These are phyloP conservation scores for Caenorhabditis sinica DNA, from an alignment of 2,888 invertebrate species.

Conservation along the genomic window DNA sequence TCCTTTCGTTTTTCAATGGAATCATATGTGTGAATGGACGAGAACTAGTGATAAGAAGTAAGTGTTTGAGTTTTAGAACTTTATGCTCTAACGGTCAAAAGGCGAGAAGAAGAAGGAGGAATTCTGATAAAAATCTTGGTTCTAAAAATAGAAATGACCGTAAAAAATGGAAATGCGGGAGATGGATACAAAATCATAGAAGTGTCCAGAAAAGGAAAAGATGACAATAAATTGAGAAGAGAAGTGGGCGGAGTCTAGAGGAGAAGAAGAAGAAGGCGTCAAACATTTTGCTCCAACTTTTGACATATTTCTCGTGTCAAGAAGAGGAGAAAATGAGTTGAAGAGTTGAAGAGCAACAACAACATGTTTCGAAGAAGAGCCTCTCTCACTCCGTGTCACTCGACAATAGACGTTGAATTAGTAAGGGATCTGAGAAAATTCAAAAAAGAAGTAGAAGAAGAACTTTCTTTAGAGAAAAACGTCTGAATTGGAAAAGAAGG, in stretches of 20 bases:
- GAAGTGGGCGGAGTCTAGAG: constrained; percentile 6
- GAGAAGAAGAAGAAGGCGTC: constrained; percentile 39
- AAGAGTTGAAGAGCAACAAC: constrained; percentile 51
- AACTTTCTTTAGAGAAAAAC: constrained; percentile 13
- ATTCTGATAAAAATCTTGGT: constrained; percentile 19
- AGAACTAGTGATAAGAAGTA: constrained; percentile 30
- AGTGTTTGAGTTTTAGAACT: constrained; percentile 44
- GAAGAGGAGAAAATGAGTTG: constrained; percentile 53
- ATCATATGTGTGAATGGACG: constrained; percentile 22
- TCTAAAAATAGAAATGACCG: constrained; percentile 33
- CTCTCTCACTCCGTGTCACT: not conserved
- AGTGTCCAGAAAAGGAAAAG: constrained; percentile 11
- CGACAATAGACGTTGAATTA: constrained; percentile 58
- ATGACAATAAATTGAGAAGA: constrained; percentile 37
- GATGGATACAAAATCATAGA: not conserved
- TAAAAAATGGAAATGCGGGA: not conserved
- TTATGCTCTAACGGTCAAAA: constrained; percentile 33
- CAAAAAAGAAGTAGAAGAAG: too few species aligned
- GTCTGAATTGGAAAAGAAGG: constrained; percentile 14
- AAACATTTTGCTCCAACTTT: constrained; percentile 47
- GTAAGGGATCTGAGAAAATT: constrained; percentile 29
- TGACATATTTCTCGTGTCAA: constrained; percentile 56
- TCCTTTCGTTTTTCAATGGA: not conserved
- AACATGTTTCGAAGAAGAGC: constrained; percentile 42
- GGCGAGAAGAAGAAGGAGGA: not conserved